phyloP scores from a whole-genome alignment of 1,140 invertebrate species.

The Orussus abietinus region DNA sequence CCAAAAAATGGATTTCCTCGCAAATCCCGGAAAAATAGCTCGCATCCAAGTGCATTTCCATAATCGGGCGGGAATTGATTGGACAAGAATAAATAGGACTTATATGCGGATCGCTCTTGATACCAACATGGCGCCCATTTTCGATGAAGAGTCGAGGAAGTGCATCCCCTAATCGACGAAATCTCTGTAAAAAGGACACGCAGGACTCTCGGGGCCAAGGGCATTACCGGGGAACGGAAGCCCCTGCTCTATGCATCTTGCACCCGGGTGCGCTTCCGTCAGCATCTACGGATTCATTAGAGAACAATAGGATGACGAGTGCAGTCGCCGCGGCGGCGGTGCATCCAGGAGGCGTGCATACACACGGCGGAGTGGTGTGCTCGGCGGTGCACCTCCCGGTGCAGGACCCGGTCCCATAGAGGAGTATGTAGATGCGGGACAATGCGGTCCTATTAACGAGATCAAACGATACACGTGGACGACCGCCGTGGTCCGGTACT shows the following conservation, averaged over 20 bases:
- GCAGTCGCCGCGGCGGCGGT: slow-evolving; percentile 9
- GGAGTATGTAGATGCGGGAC: slow-evolving; percentile 40
- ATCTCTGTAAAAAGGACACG: too few relatives aligned
- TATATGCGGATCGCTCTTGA: too few relatives aligned
- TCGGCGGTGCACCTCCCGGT: slow-evolving; percentile 11
- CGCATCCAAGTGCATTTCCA: too few relatives aligned
- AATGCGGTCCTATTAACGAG: slow-evolving; percentile 46
- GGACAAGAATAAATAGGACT: too few relatives aligned
- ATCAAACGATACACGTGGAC: slow-evolving; percentile 43
- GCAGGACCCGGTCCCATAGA: slow-evolving; percentile 23
- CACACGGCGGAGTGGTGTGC: slow-evolving; percentile 1
- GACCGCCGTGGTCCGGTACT: slow-evolving; percentile 34
- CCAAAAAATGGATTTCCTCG: too few relatives aligned
- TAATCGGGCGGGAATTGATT: too few relatives aligned
- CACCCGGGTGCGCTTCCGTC: slow-evolving; percentile 39
- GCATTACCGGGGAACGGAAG: too few relatives aligned
- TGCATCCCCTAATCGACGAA: too few relatives aligned
- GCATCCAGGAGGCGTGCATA: neutral
- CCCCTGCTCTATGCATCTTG: slow-evolving; percentile 39
- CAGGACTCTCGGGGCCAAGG: slow-evolving; percentile 1
- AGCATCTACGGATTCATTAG: slow-evolving; percentile 52
- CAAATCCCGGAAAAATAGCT: too few relatives aligned
- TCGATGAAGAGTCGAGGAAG: too few relatives aligned
- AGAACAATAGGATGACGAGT: slow-evolving; percentile 52
- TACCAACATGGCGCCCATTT: too few relatives aligned